Evolutionary conservation across 30 jellyfish, hydroid and myxozoan genomes (phyloP), one percentile per base, ranked within the genome.

Genomic region (Aurelia aurita): DNA sequence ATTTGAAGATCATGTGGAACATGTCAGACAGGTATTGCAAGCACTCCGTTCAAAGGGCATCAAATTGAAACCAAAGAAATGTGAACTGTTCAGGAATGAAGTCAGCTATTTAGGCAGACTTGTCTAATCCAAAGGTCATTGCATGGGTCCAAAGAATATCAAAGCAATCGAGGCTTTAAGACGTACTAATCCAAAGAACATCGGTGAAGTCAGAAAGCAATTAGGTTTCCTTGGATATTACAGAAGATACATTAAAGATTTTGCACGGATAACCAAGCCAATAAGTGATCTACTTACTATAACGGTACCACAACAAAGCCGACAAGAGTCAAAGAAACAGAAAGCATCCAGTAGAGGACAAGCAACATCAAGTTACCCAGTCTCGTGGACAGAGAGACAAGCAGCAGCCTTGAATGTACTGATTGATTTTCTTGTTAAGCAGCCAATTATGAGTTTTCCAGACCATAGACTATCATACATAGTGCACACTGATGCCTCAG

Each of bases 211-310:
- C 2, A 39, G 94, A 49, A 53, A 84, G 29, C 54, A 71, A 5
- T 58, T 84, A 35, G 94, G 82, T 16, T 65, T 67, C 34, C 45
- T 82, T 6, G 77, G 87, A n/a, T n/a, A n/a, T n/a, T n/a, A n/a
- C n/a, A n/a, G n/a, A n/a, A n/a, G n/a, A n/a, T n/a, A n/a, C n/a
- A 3, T 80, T 43, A 85, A 65, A 49, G 84, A 80, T 43, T 80
- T 80, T 68, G 63, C 91, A 65, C 58, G 58, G 44, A 68, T 67
- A 13, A 81, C 91, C 9, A 65, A 80, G 35, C 91, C 91, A 27
- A 22, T 80, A 26, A 55, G 44, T 53, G 88, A 80, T 14, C 79
- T 80, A 10, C 65, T 74, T 16, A 31, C 58, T 8, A 35, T 29
- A 6, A 23, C 60, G 20, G 59, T 29, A 28, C 60, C 11, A 66